A percentile compares a stretch with the other conserved stretches of the same genome.
Evolutionary conservation across 2,797 vertebrate genomes (phyloP).

Genomic region (Thunnus albacares): DNA sequence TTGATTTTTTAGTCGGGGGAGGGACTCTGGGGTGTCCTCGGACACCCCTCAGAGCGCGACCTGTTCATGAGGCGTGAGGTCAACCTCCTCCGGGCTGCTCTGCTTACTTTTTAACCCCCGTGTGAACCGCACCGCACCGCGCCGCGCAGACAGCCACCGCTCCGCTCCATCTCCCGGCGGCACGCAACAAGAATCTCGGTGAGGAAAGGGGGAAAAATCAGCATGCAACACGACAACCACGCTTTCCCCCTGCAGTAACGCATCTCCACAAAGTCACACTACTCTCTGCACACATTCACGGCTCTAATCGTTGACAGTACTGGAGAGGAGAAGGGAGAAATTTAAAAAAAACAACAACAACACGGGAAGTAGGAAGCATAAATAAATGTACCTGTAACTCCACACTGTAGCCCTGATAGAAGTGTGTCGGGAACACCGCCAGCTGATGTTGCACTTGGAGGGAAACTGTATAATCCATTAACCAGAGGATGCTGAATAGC

Average conservation of each 20-base stretch:
- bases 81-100: slow-evolving; percentile 18
- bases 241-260: slow-evolving; percentile 37
- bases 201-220: slow-evolving; percentile 35
- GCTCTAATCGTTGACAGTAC: not conserved
- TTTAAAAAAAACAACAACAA: not conserved
- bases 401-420: slow-evolving; percentile 82
- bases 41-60: not conserved
- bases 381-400: slow-evolving; percentile 86
- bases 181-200: slow-evolving; percentile 52
- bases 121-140: not conserved
- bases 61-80: not conserved
- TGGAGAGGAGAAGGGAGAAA: not conserved
- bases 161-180: slow-evolving; percentile 16
- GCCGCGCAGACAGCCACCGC: not conserved
- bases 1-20: not conserved
- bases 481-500: slow-evolving; percentile 66
- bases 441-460: slow-evolving; percentile 87
- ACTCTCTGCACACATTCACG: slow-evolving; percentile 26
- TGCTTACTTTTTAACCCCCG: slow-evolving; percentile 32
- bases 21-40: slow-evolving; percentile 9
- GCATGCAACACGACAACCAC: slow-evolving; percentile 63
- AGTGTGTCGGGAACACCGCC: slow-evolving; percentile 83
- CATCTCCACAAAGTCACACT: slow-evolving; percentile 58
- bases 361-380: not conserved
- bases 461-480: slow-evolving; percentile 87